Percentiles rank a stretch among this genome's conserved stretches.
Conservation (phyloP, 2,113 vertebrate species). For the Psilopsiagon aurifrons region DNA sequence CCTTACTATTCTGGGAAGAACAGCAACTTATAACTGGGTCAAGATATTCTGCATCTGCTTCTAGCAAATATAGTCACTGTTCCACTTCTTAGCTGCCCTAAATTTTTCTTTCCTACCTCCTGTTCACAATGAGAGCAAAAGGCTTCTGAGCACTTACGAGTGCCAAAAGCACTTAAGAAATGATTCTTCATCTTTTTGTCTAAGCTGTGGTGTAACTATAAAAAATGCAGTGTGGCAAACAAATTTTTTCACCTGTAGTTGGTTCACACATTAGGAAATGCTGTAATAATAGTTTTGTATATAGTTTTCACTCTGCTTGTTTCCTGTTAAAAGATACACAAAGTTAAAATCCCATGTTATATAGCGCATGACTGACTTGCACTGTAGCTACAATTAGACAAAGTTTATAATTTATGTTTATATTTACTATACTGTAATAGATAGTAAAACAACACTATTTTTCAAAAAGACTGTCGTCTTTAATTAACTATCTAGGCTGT, state of each 20-base stretch:
- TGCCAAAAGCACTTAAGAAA: background rate
- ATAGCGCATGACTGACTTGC: background rate
- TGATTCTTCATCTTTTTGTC: background rate
- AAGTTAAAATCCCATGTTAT: background rate
- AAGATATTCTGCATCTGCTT: background rate
- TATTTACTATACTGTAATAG: background rate
- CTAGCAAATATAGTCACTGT: background rate
- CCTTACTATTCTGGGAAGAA: background rate
- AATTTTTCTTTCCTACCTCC: background rate
- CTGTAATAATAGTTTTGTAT: background rate
- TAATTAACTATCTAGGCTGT: background rate
- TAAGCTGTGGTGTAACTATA: background rate
- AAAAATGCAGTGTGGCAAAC: background rate
- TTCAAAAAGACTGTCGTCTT: background rate
- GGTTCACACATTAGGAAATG: background rate
- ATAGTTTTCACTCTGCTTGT: background rate
- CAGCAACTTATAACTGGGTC: background rate
- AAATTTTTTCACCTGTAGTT: background rate
- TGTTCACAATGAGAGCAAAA: background rate
- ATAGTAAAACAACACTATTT: background rate
- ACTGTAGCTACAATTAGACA: background rate
- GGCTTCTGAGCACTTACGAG: background rate
- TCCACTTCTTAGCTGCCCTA: background rate
- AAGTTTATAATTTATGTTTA: background rate
- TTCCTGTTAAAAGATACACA: background rate